phyloP scores from a whole-genome alignment of 2,113 vertebrate genomes.

The Heliornis fulica region DNA sequence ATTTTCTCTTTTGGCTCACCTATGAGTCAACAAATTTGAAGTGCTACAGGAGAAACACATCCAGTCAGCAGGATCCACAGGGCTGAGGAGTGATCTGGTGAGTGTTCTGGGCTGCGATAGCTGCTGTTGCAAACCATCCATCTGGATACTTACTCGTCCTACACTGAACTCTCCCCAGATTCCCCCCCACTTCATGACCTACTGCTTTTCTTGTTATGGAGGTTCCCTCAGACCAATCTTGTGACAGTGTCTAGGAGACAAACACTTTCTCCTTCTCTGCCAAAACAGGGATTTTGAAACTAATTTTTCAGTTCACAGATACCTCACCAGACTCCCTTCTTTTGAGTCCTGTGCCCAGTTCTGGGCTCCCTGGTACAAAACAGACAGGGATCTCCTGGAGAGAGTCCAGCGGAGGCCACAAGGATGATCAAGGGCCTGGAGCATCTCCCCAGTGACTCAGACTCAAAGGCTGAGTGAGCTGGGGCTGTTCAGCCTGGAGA shows the following conservation, averaged over 20 bases:
- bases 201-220: background rate
- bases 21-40: background rate
- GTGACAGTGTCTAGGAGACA: background rate
- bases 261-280: background rate
- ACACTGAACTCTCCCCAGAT: background rate
- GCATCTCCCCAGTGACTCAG: too few species aligned
- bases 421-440: too few species aligned
- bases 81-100: background rate
- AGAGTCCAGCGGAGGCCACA: too few species aligned
- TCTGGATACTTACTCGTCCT: background rate
- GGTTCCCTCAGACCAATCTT: background rate
- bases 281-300: background rate
- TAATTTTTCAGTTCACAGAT: background rate
- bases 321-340: background rate
- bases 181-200: background rate
- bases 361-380: too few species aligned
- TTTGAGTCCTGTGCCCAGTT: too few species aligned
- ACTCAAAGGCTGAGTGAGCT: too few species aligned
- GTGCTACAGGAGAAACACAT: background rate
- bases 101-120: background rate
- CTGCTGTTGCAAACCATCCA: background rate
- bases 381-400: too few species aligned
- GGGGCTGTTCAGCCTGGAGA: too few species aligned
- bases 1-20: background rate
- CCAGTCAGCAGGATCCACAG: background rate